Evolutionary conservation across 2,888 invertebrate species (phyloP).

Genomic region (Stegana nigrithorax): DNA sequence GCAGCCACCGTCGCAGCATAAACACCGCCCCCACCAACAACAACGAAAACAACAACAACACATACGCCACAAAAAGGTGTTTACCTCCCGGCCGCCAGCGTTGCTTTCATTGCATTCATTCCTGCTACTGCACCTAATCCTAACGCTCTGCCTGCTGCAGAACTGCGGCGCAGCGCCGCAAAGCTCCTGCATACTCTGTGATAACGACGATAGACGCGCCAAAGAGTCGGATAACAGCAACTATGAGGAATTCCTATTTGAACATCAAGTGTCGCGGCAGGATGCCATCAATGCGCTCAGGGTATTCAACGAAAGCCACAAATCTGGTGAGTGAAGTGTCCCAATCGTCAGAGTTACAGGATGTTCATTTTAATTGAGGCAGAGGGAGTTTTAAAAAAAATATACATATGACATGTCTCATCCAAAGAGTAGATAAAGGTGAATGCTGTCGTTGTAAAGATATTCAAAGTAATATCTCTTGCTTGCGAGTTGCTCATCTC

Average conservation of each 20-base stretch:
- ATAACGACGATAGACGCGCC: conserved; percentile 51
- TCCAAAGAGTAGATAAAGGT: too few species aligned
- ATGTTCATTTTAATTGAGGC: too few species aligned
- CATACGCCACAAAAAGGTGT: too few species aligned
- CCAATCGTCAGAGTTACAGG: too few species aligned
- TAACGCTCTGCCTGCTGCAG: conserved; percentile 18
- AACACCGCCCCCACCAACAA: not conserved
- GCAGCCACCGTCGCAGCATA: too few species aligned
- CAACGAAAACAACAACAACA: conserved; percentile 18
- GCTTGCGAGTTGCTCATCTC: too few species aligned
- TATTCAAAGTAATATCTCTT: too few species aligned
- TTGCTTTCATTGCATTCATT: conserved; percentile 21
- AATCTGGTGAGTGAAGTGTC: conserved; percentile 54
- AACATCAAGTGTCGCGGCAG: conserved; percentile 65
- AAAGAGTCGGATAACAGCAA: conserved; percentile 42
- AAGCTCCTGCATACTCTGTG: conserved; percentile 57
- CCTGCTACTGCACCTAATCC: conserved; percentile 18
- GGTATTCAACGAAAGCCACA: conserved; percentile 56
- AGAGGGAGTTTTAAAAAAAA: too few species aligned
- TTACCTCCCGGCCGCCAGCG: conserved; percentile 14
- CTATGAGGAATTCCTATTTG: conserved; percentile 64
- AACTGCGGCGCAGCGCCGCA: conserved; percentile 52
- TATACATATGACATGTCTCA: too few species aligned
- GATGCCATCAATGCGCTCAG: conserved; percentile 62
- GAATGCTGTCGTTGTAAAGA: too few species aligned